phyloP scores from a whole-genome alignment of 2,797 vertebrate genomes.

The Somateria mollissima region DNA sequence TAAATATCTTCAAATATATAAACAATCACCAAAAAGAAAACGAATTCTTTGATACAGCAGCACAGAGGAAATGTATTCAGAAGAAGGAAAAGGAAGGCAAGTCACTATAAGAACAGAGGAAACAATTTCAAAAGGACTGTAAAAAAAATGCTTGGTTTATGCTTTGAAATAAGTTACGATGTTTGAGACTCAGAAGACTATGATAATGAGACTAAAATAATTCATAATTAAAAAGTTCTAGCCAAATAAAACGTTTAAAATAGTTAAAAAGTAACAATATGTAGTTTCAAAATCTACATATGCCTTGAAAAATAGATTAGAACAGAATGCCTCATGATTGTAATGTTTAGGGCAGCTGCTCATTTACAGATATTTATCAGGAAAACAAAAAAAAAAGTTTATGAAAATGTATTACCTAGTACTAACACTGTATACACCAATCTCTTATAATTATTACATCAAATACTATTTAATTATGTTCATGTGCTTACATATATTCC shows the following conservation, averaged over 20 bases:
- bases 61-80: conserved; percentile 57
- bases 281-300: not conserved
- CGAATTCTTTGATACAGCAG: conserved; percentile 39
- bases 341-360: not conserved
- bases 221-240: conserved; percentile 45
- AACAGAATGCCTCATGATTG: not conserved
- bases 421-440: not conserved
- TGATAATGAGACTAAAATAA: conserved; percentile 17
- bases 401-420: not conserved
- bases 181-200: conserved; percentile 8
- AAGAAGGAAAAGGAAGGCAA: conserved; percentile 42
- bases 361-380: not conserved
- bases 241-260: not conserved
- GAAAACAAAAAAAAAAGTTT: not conserved
- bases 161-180: conserved; percentile 20
- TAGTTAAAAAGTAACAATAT: conserved; percentile 2
- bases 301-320: not conserved
- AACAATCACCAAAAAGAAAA: conserved; percentile 55
- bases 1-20: conserved; percentile 53
- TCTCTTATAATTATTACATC: not conserved
- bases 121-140: conserved; percentile 40
- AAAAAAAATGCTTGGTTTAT: not conserved
- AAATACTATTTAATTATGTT: not conserved
- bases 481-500: not conserved
- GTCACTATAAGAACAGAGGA: conserved; percentile 32